Base-by-base conservation (phyloP, 2,888 invertebrate genomes). In the Dichetophora obliterata region DNA sequence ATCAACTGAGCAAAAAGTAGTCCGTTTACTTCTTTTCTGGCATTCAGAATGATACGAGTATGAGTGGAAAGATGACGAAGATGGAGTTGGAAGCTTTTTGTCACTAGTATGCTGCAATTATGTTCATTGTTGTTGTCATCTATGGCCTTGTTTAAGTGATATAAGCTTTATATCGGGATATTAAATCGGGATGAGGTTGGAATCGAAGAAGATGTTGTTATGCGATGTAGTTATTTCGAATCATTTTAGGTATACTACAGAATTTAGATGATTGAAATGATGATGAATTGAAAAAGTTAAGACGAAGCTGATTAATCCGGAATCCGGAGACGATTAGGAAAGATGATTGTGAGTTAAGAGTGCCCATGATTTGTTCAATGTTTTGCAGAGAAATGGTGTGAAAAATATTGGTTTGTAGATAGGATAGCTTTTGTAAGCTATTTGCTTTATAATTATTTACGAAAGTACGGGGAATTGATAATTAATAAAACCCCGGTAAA, bases 51-150 rank as follows among this genome's bases (percentile, higher is more conserved):
- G 71, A 48, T 61, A 48, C 48, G n/a, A n/a, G n/a, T n/a, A n/a
- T n/a, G n/a, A n/a, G 72, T 48, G 24, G 72, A 24, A 72, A n/a
- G 72, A 66, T 59, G 68, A 76, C 76, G 72, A 76, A 72, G 37
- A 76, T 61, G 43, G 72, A 65, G 61, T 70, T 52, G 37, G 43
- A 70, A 59, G 59, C 48, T 76, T 76, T 76, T 72, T 73, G 76
- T 76, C 76, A 72, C 72, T 76, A 68, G 70, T 57, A 59, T 34
- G 57, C 24, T 72, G 72, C 66, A 76, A 72, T 76, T 76, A 73
- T 72, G 72, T 66, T 76, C 54, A 73, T 76, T 72, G 71, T 76
- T 76, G 61, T 71, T 76, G 76, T 31, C 76, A 71, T 71, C 65
- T 57, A 24, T 65, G 74, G 65, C 48, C 65, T 48, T 73, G 8